These are phyloP conservation scores for Dendrolimus kikuchii DNA, from an alignment of 1,140 invertebrate genomes.

Conservation along the genomic window DNA sequence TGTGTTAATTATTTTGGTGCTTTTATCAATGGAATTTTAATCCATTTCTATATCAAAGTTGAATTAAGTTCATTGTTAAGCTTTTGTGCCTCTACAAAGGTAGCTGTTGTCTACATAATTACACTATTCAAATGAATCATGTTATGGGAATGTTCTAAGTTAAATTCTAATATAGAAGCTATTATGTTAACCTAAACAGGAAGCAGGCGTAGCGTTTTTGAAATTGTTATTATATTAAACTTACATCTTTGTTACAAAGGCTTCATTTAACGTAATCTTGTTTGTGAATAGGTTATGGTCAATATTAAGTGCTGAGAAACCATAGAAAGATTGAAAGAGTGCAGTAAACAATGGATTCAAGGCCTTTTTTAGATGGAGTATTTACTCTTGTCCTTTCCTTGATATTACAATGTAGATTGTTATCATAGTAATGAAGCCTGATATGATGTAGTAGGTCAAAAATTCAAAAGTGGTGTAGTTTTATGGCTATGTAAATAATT, in stretches of 20 bases:
- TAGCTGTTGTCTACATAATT: slow-evolving; percentile 22
- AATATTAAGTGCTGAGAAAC: slow-evolving; percentile 18
- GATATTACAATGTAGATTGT: no score
- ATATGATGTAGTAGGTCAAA: no score
- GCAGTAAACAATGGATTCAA: no score
- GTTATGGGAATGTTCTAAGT: slow-evolving; percentile 52
- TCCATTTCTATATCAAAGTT: slow-evolving; percentile 11
- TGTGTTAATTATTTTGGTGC: slow-evolving; percentile 22
- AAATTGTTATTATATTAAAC: slow-evolving; percentile 5
- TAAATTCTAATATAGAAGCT: slow-evolving; percentile 41
- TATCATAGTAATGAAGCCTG: no score
- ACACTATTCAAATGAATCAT: slow-evolving; percentile 52
- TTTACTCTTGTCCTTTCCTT: no score
- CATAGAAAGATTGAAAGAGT: slow-evolving; percentile 5
- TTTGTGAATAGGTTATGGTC: slow-evolving; percentile 17
- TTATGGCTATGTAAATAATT: no score
- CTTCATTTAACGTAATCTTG: slow-evolving; percentile 12
- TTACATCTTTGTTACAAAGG: slow-evolving; percentile 3
- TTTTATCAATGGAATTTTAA: slow-evolving; percentile 43
- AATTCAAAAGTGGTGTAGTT: no score
- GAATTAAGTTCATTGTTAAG: slow-evolving; percentile 4
- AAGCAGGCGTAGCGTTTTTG: slow-evolving; percentile 19
- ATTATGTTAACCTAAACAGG: slow-evolving; percentile 41
- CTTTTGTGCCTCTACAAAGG: slow-evolving; percentile 12
- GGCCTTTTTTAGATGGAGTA: no score